Base-by-base conservation (phyloP, 2,888 invertebrate species). In the Rhagonycha fulva region DNA sequence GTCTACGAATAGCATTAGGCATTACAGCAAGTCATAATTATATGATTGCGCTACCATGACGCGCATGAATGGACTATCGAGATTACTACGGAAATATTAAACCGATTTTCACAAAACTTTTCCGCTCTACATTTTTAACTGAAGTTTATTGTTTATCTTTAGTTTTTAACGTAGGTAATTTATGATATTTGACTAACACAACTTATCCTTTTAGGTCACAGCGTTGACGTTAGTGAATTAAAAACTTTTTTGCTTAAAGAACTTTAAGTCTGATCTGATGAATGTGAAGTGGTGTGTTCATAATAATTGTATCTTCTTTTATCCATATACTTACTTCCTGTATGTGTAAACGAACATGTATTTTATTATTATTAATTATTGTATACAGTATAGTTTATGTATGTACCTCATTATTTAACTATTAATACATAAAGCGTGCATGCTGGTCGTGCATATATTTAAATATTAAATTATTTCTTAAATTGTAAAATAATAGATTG, bases 221-320 rank as follows among this genome's bases (percentile, higher is more conserved):
- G 85, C 81, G 84, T 86, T 82, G 86, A 85, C 85, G 84, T 85
- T 80, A 82, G 85, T 83, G 86, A 86, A 82, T 81, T 86, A 83
- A 84, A 82, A 79, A 83, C 82, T 77, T 85, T 83, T 81, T 82
- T 85, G 81, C 83, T 84, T 83, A 85, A 84, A 82, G 84, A 84
- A 85, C 83, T 83, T 81, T 84, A 82, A 84, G 82, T 47, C 47
- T 47, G 47, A 66, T 74, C 63, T 72, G 68, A 67, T 72, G 26
- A 69, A 70, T 77, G 72, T 75, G 30, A 73, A 71, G 73, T 78
- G 72, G 63, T 66, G 67, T 67, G 62, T 76, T 78, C 77, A 70
- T 71, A 77, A 47, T 47, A 47, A 68, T 66, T 69, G 71, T 78
- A 74, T 79, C 60, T 74, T 60, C 70, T 71, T 70, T 70, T 80